phyloP scores from a whole-genome alignment of 1,140 invertebrate genomes.

The Cyclina sinensis region DNA sequence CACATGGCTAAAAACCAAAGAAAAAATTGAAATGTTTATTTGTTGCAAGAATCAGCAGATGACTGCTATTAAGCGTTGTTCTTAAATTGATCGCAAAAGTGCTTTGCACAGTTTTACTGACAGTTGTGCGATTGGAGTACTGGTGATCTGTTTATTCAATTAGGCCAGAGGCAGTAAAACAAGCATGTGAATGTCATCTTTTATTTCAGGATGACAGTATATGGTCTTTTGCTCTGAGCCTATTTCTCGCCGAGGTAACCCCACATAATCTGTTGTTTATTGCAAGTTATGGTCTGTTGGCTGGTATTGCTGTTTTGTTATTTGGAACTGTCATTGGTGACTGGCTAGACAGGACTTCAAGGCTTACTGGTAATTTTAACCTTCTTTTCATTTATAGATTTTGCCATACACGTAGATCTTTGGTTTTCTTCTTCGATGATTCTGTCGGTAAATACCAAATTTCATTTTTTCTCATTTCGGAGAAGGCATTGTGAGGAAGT shows the following conservation, averaged over 20 bases:
- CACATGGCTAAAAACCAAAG: no score
- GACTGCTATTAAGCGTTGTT: no score
- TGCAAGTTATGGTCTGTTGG: conserved; percentile 87
- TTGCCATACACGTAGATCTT: no score
- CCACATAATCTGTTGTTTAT: conserved; percentile 83
- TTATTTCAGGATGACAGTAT: conserved; percentile 87
- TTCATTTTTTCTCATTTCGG: no score
- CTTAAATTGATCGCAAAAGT: no score
- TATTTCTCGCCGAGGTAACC: conserved; percentile 86
- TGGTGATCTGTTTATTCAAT: neutral
- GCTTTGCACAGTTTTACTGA: no score
- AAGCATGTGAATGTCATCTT: neutral
- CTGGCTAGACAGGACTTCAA: conserved; percentile 87
- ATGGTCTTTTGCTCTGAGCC: conserved; percentile 88
- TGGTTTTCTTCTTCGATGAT: no score
- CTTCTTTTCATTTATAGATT: no score
- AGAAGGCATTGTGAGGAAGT: no score
- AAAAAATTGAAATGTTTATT: no score
- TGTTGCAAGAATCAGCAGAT: no score
- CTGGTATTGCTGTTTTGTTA: conserved; percentile 85
- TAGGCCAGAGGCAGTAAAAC: neutral
- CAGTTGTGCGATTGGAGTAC: neutral
- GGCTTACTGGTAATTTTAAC: conserved; percentile 87
- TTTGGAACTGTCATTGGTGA: conserved; percentile 88
- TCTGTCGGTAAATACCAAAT: no score